Evolutionary conservation across 2,888 invertebrate genomes (phyloP).

Genomic region (Mechanitis mazaeus): DNA sequence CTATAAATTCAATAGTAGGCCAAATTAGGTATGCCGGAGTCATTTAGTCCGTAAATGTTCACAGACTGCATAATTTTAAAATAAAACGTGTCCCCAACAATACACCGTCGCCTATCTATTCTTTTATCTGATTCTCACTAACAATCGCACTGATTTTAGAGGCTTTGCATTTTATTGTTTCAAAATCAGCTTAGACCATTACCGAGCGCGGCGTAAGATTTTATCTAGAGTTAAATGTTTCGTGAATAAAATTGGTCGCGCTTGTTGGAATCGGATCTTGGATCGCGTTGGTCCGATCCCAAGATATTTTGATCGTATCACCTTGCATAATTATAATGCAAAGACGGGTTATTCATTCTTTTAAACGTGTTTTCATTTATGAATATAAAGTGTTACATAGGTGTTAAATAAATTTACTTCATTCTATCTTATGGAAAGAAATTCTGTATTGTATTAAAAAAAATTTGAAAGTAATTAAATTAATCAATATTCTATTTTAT

Average conservation of each 20-base stretch:
- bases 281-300: constrained; percentile 45
- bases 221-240: constrained; percentile 70
- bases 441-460: too few species aligned
- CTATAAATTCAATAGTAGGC: constrained; percentile 22
- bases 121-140: constrained; percentile 65
- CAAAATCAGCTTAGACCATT: constrained; percentile 40
- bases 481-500: too few species aligned
- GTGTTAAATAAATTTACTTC: too few species aligned
- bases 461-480: too few species aligned
- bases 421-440: too few species aligned
- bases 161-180: constrained; percentile 46
- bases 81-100: constrained; percentile 40
- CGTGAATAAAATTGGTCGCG: constrained; percentile 73
- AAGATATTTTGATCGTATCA: constrained; percentile 54
- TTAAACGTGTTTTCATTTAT: constrained; percentile 40
- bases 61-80: constrained; percentile 30
- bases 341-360: constrained; percentile 47
- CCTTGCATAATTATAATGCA: constrained; percentile 66
- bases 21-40: constrained; percentile 28
- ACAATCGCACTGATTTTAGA: constrained; percentile 57
- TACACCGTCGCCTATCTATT: constrained; percentile 51
- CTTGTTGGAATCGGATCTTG: constrained; percentile 59
- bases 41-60: constrained; percentile 18
- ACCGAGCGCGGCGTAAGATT: constrained; percentile 55
- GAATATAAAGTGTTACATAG: constrained; percentile 7